These are phyloP conservation scores for Rhabdornis inornatus DNA, from an alignment of 2,113 vertebrate species.

Conservation along the genomic window DNA sequence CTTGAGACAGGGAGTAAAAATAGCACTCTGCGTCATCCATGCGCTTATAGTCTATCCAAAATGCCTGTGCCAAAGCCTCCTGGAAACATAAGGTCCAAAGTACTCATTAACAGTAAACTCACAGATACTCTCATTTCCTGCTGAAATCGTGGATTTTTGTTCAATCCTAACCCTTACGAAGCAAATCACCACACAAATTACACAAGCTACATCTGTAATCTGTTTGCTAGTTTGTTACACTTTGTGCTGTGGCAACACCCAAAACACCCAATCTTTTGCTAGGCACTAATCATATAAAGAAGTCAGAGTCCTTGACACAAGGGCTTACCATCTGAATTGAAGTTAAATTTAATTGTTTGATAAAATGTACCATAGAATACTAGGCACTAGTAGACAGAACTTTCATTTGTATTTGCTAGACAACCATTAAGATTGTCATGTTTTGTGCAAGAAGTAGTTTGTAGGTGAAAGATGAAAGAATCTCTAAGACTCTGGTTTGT, in stretches of 20 bases:
- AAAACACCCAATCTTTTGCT: background rate
- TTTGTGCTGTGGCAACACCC: background rate
- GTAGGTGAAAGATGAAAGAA: background rate
- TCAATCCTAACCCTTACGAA: background rate
- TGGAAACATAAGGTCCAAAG: slow-evolving; percentile 48
- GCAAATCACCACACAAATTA: background rate
- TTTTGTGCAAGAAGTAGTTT: background rate
- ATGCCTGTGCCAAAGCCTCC: slow-evolving; percentile 90
- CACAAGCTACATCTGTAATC: background rate
- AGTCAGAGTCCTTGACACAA: background rate
- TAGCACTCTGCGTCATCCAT: slow-evolving; percentile 91
- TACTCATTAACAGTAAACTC: background rate
- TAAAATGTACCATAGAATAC: background rate
- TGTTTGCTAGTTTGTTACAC: background rate
- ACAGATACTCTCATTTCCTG: background rate
- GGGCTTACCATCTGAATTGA: background rate
- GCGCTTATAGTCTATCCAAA: slow-evolving; percentile 79
- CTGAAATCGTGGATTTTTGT: background rate
- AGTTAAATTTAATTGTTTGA: background rate
- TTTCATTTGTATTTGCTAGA: background rate
- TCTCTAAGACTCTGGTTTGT: background rate
- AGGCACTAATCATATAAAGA: background rate
- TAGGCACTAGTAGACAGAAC: background rate
- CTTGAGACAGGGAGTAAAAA: slow-evolving; percentile 83
- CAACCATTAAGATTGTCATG: background rate